Percentiles rank a stretch among this genome's conserved stretches.
phyloP scores from a whole-genome alignment of 2,797 vertebrate species.

The Tenualosa ilisha region DNA sequence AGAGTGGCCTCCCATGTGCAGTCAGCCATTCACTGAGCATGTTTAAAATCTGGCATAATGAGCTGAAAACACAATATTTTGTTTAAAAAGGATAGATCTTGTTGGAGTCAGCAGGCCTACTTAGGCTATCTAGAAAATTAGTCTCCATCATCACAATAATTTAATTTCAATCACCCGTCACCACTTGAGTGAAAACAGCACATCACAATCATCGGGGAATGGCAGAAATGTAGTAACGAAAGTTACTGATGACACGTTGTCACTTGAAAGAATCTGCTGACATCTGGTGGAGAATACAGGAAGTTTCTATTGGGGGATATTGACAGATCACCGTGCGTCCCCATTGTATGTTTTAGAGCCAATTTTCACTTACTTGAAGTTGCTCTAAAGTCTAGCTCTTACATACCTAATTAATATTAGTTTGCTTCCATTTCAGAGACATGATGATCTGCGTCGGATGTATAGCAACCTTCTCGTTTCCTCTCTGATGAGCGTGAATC shows the following conservation, averaged over 20 bases:
- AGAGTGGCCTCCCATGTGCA: background rate
- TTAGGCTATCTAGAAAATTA: background rate
- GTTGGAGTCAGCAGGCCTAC: too few species aligned
- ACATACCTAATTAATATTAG: background rate
- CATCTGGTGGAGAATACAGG: conserved; percentile 60
- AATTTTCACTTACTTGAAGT: background rate
- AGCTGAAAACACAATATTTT: background rate
- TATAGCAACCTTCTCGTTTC: background rate
- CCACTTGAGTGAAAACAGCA: background rate
- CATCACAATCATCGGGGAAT: background rate
- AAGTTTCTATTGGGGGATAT: conserved; percentile 26
- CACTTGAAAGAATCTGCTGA: conserved; percentile 41
- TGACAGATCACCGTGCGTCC: background rate
- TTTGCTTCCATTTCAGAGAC: background rate
- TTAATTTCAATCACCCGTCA: background rate
- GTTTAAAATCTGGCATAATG: background rate
- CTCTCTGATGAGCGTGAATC: background rate
- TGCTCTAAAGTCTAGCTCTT: background rate
- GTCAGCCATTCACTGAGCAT: background rate
- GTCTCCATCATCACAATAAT: background rate
- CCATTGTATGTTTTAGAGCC: background rate
- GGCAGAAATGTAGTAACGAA: too few species aligned
- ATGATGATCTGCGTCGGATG: background rate
- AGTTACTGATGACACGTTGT: background rate
- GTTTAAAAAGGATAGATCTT: too few species aligned